These are phyloP conservation scores for Antitype chi DNA, from an alignment of 2,888 invertebrate species.

Conservation along the genomic window DNA sequence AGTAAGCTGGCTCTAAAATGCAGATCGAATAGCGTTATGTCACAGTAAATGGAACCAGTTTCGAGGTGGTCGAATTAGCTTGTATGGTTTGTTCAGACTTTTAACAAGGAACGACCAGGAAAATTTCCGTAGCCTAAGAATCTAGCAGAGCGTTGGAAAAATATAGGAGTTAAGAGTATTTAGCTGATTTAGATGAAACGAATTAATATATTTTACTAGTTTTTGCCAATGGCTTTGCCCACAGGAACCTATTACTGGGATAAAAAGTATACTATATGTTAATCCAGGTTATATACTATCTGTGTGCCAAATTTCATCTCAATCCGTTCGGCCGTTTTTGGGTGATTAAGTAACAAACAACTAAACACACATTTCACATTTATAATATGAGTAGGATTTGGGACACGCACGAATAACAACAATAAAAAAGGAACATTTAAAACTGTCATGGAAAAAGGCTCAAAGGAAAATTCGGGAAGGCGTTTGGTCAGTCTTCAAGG, in stretches of 20 bases:
- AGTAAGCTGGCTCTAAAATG: slow-evolving; percentile 25
- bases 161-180: too few relatives aligned
- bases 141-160: neutral
- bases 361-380: too few relatives aligned
- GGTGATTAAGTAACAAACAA: too few relatives aligned
- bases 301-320: too few relatives aligned
- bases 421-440: neutral
- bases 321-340: too few relatives aligned
- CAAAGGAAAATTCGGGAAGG: neutral
- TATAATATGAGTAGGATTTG: neutral
- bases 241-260: too few relatives aligned
- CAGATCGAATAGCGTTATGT: slow-evolving; percentile 50
- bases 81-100: neutral
- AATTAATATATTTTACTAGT: neutral
- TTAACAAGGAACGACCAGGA: neutral
- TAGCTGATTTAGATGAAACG: neutral
- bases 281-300: too few relatives aligned
- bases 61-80: neutral
- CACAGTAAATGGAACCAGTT: slow-evolving; percentile 43
- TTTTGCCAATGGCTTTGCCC: too few relatives aligned
- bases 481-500: neutral
- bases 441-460: neutral
- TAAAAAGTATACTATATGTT: too few relatives aligned
- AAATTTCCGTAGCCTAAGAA: neutral
- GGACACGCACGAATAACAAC: neutral